Evolutionary conservation across 2,888 invertebrate genomes (phyloP).

Genomic region (Epiperipatus broadwayi): DNA sequence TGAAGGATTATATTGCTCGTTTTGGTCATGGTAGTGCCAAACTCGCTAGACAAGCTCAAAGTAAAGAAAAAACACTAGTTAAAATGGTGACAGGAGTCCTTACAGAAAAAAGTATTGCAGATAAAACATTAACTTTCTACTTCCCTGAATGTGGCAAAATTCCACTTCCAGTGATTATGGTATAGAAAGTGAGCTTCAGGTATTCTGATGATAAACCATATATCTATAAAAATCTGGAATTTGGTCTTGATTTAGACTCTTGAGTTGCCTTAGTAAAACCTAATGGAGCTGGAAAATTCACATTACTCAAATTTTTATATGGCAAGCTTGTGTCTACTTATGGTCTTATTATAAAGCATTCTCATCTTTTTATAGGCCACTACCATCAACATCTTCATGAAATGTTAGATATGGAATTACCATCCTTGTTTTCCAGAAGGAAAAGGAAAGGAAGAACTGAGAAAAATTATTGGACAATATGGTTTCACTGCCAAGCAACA

Average conservation of each 20-base stretch:
- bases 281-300: slow-evolving; percentile 37
- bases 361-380: slow-evolving; percentile 33
- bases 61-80: slow-evolving; percentile 35
- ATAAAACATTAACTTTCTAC: slow-evolving; percentile 24
- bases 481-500: slow-evolving; percentile 34
- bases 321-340: slow-evolving; percentile 33
- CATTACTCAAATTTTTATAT: slow-evolving; percentile 33
- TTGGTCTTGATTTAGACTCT: slow-evolving; percentile 35
- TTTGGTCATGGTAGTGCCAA: slow-evolving; percentile 38
- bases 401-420: slow-evolving; percentile 31
- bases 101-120: slow-evolving; percentile 29
- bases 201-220: slow-evolving; percentile 30
- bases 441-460: slow-evolving; percentile 36
- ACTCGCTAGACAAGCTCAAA: slow-evolving; percentile 35
- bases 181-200: slow-evolving; percentile 34
- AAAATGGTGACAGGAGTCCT: slow-evolving; percentile 36
- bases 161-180: slow-evolving; percentile 36
- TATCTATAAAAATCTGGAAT: slow-evolving; percentile 35
- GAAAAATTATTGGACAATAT: slow-evolving; percentile 35
- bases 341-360: slow-evolving; percentile 33
- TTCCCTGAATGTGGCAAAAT: slow-evolving; percentile 33
- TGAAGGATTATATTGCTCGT: slow-evolving; percentile 37
- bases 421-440: no score
- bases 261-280: slow-evolving; percentile 35
- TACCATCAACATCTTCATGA: slow-evolving; percentile 37